Conservation (phyloP, 1,140 invertebrate genomes). For the Drusus annulatus region DNA sequence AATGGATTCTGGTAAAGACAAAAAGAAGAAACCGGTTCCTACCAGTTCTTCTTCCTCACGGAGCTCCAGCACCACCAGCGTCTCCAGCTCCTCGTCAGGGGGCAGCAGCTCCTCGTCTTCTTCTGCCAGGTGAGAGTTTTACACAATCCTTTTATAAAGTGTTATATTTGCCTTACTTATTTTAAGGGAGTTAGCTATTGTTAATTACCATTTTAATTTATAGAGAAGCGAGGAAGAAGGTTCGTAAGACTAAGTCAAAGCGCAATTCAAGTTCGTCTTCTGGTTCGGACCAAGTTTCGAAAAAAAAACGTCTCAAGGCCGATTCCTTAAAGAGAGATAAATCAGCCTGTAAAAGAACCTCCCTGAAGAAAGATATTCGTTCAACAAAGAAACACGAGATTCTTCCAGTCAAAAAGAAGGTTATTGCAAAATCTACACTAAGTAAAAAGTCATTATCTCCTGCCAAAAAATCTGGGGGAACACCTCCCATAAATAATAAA, state of each 20-base stretch:
- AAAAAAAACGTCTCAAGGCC: constrained; percentile 68
- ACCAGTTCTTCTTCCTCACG: constrained; percentile 79
- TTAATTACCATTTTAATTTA: background rate
- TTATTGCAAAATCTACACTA: constrained; percentile 61
- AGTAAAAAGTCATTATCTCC: constrained; percentile 70
- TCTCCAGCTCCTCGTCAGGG: constrained; percentile 74
- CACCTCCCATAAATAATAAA: constrained; percentile 69
- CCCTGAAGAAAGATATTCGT: constrained; percentile 65
- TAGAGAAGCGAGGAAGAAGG: constrained; percentile 67
- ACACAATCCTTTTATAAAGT: no score
- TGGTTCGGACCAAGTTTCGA: constrained; percentile 67
- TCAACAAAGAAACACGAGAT: constrained; percentile 65
- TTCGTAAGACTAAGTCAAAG: constrained; percentile 68
- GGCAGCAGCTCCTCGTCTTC: constrained; percentile 75
- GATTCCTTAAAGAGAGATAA: constrained; percentile 67
- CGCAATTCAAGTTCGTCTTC: constrained; percentile 71
- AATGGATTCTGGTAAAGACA: constrained; percentile 74
- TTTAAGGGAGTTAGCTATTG: background rate
- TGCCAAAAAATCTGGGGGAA: constrained; percentile 69
- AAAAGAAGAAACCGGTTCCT: constrained; percentile 77
- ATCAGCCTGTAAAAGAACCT: constrained; percentile 64
- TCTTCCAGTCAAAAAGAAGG: constrained; percentile 63
- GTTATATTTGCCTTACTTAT: background rate
- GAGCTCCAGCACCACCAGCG: constrained; percentile 75
- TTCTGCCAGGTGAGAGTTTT: constrained; percentile 64